These are phyloP conservation scores for Lasiurus borealis DNA, from an alignment of 2,113 vertebrate genomes.

Conservation along the genomic window DNA sequence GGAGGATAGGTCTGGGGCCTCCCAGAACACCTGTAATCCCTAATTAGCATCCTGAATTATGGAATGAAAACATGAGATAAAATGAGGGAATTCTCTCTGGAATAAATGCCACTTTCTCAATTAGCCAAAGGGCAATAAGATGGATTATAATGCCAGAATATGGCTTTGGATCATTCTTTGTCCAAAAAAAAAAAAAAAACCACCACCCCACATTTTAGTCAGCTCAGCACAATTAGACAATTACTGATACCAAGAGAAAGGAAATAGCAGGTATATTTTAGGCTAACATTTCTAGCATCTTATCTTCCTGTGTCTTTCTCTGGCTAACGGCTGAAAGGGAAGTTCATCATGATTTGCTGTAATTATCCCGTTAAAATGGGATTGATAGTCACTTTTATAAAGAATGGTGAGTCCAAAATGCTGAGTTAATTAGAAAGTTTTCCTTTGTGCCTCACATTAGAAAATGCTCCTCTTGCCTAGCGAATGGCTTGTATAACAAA, in stretches of 20 bases:
- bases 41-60: conserved; percentile 73
- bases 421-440: conserved; percentile 61
- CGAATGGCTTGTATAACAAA: not conserved
- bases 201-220: conserved; percentile 62
- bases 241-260: conserved; percentile 34
- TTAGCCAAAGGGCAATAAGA: conserved; percentile 77
- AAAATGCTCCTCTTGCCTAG: not conserved
- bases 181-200: conserved; percentile 35
- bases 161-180: conserved; percentile 65
- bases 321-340: conserved; percentile 55
- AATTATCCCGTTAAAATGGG: conserved; percentile 59
- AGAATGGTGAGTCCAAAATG: conserved; percentile 13
- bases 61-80: conserved; percentile 56
- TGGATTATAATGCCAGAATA: conserved; percentile 60
- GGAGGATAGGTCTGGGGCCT: not conserved
- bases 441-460: not conserved
- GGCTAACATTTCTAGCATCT: conserved; percentile 46
- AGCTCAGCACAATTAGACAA: conserved; percentile 56
- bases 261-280: conserved; percentile 46
- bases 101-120: conserved; percentile 73
- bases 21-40: conserved; percentile 56
- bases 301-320: conserved; percentile 65
- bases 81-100: conserved; percentile 62
- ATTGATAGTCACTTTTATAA: not conserved
- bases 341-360: conserved; percentile 58